Conservation (phyloP, 2,888 invertebrate species). For the Frankliniella intonsa region DNA sequence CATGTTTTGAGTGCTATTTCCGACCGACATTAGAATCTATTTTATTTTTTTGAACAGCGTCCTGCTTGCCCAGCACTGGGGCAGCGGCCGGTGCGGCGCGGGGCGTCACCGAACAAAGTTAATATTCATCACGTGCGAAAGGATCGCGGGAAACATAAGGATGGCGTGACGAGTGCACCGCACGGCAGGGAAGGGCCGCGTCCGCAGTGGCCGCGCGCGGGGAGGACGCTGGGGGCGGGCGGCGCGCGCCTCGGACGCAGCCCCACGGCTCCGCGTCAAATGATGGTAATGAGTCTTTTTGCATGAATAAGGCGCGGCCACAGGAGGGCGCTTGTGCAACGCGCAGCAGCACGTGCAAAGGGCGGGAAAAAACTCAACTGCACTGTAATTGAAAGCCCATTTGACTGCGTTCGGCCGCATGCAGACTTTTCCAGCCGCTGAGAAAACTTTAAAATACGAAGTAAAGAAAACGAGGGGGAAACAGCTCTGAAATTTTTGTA, state of each 20-base stretch:
- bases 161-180: neutral
- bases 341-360: neutral
- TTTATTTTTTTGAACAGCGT: too few species aligned
- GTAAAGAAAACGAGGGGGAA: too few species aligned
- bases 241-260: neutral
- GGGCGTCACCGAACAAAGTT: neutral
- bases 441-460: neutral
- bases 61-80: neutral
- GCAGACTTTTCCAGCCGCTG: neutral
- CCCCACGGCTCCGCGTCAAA: neutral
- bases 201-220: neutral
- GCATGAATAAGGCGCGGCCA: neutral
- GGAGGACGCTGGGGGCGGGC: neutral
- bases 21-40: too few species aligned
- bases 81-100: neutral
- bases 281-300: neutral
- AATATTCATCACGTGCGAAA: slow-evolving; percentile 10
- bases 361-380: neutral
- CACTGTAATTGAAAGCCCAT: neutral
- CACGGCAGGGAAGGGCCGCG: neutral
- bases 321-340: neutral
- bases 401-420: neutral
- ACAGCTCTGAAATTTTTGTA: too few species aligned
- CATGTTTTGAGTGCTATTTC: too few species aligned
- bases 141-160: neutral